Percentiles rank a stretch among this genome's conserved stretches.
phyloP scores from a whole-genome alignment of 2,113 vertebrate species.

The Apodemus speciosus region DNA sequence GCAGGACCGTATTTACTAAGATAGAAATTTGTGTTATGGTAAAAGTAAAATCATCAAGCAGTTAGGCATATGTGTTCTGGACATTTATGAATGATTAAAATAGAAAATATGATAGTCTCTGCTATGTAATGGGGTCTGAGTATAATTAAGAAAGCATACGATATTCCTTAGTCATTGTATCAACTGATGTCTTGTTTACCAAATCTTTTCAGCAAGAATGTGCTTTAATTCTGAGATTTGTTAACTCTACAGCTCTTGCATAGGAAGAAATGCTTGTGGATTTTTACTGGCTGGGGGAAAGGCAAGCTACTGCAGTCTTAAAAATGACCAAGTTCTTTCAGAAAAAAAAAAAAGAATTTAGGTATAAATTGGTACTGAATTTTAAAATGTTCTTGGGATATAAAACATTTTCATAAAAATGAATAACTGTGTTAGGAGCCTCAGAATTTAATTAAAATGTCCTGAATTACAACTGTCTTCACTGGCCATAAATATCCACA shows the following conservation, averaged over 20 bases:
- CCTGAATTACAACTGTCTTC: constrained; percentile 36
- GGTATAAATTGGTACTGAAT: not conserved
- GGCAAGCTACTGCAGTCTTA: not conserved
- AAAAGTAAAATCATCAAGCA: not conserved
- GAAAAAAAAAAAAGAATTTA: not conserved
- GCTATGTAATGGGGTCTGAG: not conserved
- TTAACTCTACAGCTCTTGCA: not conserved
- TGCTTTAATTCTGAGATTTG: not conserved
- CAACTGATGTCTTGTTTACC: not conserved
- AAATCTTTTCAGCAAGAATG: not conserved
- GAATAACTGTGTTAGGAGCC: not conserved
- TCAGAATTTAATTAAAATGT: constrained; percentile 60
- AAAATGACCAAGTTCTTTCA: not conserved
- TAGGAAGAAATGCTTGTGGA: not conserved
- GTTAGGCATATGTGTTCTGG: not conserved
- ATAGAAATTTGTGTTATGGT: not conserved
- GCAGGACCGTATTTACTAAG: not conserved
- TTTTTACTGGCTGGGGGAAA: not conserved
- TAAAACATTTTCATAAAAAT: constrained; percentile 53
- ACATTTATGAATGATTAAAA: not conserved
- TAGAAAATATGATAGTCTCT: not conserved
- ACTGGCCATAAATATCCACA: not conserved
- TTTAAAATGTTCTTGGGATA: constrained; percentile 24
- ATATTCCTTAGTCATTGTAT: not conserved
- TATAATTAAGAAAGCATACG: not conserved